These are phyloP conservation scores for Australoheros facetus DNA, from an alignment of 2,797 vertebrate species.

Conservation along the genomic window DNA sequence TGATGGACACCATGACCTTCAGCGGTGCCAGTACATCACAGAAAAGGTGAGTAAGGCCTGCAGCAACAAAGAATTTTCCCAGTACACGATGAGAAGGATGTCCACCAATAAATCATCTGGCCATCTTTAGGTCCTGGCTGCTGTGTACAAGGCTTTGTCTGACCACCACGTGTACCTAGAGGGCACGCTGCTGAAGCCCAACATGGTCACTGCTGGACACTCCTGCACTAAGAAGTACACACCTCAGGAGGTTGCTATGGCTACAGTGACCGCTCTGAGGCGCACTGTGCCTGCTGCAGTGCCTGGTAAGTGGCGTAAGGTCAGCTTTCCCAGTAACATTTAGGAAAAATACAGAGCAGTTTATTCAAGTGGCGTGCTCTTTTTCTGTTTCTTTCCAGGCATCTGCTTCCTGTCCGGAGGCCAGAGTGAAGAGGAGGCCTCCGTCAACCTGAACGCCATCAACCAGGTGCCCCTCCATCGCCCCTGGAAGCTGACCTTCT, in stretches of 20 bases:
- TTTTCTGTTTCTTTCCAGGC: constrained; percentile 73
- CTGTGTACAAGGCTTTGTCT: constrained; percentile 93
- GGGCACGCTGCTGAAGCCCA: constrained; percentile 95
- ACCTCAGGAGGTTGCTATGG: constrained; percentile 91
- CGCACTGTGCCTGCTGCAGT: constrained; percentile 94
- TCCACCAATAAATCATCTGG: background rate
- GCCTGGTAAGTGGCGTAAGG: constrained; percentile 82
- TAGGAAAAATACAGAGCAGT: accelerated
- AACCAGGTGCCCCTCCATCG: constrained; percentile 88
- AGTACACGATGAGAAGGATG: background rate
- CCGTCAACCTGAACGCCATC: constrained; percentile 93
- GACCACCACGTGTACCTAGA: constrained; percentile 97
- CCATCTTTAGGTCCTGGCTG: constrained; percentile 88
- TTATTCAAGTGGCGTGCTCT: background rate
- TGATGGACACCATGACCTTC: constrained; percentile 92
- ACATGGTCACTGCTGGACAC: constrained; percentile 95
- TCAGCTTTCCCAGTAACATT: background rate
- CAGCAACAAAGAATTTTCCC: background rate
- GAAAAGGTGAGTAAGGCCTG: constrained; percentile 84
- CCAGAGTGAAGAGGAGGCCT: constrained; percentile 97
- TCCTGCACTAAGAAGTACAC: constrained; percentile 90
- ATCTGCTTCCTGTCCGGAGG: constrained; percentile 98
- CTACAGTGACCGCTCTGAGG: constrained; percentile 91
- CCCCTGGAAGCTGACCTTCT: constrained; percentile 97
- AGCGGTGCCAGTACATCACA: constrained; percentile 91